Base-by-base conservation (phyloP, 2,113 vertebrate species). In the human region DNA sequence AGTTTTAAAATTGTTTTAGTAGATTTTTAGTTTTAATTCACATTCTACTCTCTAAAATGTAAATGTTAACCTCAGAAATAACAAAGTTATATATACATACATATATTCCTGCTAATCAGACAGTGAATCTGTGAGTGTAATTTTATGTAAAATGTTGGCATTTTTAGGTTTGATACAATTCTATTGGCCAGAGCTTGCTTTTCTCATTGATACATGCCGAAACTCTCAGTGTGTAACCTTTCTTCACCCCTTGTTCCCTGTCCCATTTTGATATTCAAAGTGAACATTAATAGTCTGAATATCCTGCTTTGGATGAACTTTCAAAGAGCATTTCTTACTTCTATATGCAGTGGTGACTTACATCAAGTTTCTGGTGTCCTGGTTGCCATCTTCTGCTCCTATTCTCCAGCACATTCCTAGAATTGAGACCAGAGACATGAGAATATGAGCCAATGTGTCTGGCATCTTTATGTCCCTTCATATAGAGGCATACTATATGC, bases 21-120 rank as follows among this genome's bases (percentile, higher is more conserved):
- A 30, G 66, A 10, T 1, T 50, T 45, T 64, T 35, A 22, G 18
- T 68, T 93, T 50, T 93, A 88, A 94, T 32, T 93, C 10, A 76
- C 50, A 89, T 6, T 90, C 20, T 83, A 55, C 55, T 0, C 81
- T 96, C 55, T 93, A 64, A 94, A 61, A 83, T 20, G 22, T 14
- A 95, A 82, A 66, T 48, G 38, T 79, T 50, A 96, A 61, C 83
- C 8, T 68, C 70, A 81, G 23, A 66, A 96, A 75, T 82, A 13
- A 90, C 0, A 0, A 55, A 0, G 45, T 10, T 45, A 0, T 38
- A 14, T 35, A 35, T 13, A 35, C 35, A 35, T 1, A 0, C 11
- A 48, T 70, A 0, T 38, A 14, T 35, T 0, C 0, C 0, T 76
- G 50, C 61, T 89, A 88, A 18, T 30, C 86, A 68, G 84, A 35